Conservation (phyloP, 2,888 invertebrate genomes). For the Phyllotreta cruciferae region DNA sequence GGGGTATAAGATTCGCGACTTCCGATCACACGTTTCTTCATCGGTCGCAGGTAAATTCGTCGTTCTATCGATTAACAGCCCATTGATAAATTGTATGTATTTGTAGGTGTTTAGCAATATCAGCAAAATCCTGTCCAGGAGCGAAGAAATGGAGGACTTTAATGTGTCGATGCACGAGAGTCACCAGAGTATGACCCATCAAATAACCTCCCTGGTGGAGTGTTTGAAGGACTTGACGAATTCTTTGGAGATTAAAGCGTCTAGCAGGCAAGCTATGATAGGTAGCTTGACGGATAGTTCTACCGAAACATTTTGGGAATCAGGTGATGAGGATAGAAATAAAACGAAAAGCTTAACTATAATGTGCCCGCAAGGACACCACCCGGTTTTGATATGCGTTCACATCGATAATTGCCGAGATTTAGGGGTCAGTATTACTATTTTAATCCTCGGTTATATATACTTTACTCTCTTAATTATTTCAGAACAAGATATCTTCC, state of each 20-base stretch:
- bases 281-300: constrained; percentile 91
- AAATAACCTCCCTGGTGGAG: constrained; percentile 66
- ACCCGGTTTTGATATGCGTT: constrained; percentile 79
- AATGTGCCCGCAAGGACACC: constrained; percentile 70
- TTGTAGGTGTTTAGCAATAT: constrained; percentile 87
- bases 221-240: constrained; percentile 77
- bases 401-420: constrained; percentile 96
- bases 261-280: constrained; percentile 93
- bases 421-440: constrained; percentile 70
- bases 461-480: constrained; percentile 39
- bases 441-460: constrained; percentile 22
- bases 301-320: constrained; percentile 99
- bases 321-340: constrained; percentile 95
- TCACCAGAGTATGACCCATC: constrained; percentile 56
- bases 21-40: constrained; percentile 93
- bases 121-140: constrained; percentile 91
- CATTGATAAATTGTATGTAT: neutral
- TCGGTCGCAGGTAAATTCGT: constrained; percentile 58
- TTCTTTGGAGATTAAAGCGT: constrained; percentile 82
- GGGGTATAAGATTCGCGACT: constrained; percentile 88
- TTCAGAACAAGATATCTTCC: constrained; percentile 87
- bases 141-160: constrained; percentile 79
- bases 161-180: constrained; percentile 52
- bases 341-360: constrained; percentile 84
- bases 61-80: too few relatives aligned